Base-by-base conservation (phyloP, 2,797 vertebrate species). In the Cygnus olor region DNA sequence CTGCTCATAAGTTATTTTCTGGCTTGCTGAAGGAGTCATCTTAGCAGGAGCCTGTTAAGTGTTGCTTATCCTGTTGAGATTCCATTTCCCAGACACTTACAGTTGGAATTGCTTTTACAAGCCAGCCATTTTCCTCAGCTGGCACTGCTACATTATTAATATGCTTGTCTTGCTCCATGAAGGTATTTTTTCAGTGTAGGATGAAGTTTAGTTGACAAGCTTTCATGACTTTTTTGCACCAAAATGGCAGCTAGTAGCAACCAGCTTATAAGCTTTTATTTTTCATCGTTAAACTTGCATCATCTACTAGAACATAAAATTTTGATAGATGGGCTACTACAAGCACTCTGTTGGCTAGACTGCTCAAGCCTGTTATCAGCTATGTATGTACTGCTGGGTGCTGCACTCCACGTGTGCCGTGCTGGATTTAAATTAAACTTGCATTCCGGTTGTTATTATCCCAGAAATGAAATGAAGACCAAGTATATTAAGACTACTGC, bases 51-150 rank as follows among this genome's bases (percentile, higher is more conserved):
- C 76, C 77, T 92, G 34, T 92, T 92, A 83, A 94, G 65, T 83
- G 65, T 94, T 88, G 78, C 58, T 95, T 92, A 72, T 72, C 76
- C 84, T 90, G 86, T 95, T 94, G 93, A 85, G 88, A 93, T 93
- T 95, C 68, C 90, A 90, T 95, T 96, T 96, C 90, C 90, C 81
- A 86, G 79, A 85, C 84, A 58, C 64, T 89, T 91, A 32, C 17
- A 89, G 69, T 47, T 90, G 72, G 90, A 95, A 94, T 70, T 93
- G 84, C 86, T 92, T 94, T 90, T 95, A 83, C 90, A 95, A 93
- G 77, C 72, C 87, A 93, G 44, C 74, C 4, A 10, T 95, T 94
- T 90, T 68, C 74, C 71, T 90, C 71, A 93, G 88, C 89, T 82
- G 79, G 68, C 57, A 80, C 79, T 79, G 63, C 79, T 93, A 64